A percentile compares a stretch with the other conserved stretches of the same genome.
Conservation (phyloP, 2,888 invertebrate species). For the Apamea crenata region DNA sequence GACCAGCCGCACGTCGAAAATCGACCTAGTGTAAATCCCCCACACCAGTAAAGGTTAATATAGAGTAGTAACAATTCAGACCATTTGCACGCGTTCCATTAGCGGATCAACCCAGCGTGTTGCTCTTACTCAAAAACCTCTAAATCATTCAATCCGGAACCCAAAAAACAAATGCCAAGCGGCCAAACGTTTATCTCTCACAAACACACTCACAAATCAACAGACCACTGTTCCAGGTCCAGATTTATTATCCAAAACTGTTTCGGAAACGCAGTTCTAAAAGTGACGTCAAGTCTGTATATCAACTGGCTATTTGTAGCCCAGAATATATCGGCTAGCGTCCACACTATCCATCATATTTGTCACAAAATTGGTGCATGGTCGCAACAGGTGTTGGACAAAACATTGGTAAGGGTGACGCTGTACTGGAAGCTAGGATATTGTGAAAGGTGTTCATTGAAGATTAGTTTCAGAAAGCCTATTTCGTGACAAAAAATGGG, state of each 20-base stretch:
- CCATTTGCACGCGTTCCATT: not conserved
- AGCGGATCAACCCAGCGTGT: not conserved
- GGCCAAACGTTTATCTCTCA: conserved; percentile 50
- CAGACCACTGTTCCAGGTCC: conserved; percentile 24
- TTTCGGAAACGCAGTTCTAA: conserved; percentile 49
- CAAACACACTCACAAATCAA: conserved; percentile 60
- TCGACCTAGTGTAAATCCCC: not conserved
- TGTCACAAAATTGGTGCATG: conserved; percentile 59
- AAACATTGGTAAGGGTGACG: conserved; percentile 31
- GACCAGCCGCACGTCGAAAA: not conserved
- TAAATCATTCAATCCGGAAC: conserved; percentile 41
- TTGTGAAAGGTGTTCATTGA: too few relatives aligned
- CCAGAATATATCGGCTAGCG: conserved; percentile 49
- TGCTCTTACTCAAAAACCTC: not conserved
- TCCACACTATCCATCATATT: conserved; percentile 64
- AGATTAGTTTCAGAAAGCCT: too few relatives aligned
- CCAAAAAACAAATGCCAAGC: conserved; percentile 36
- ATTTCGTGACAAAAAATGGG: too few relatives aligned
- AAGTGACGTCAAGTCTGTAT: conserved; percentile 45
- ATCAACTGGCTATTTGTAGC: conserved; percentile 52
- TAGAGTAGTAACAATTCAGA: not conserved
- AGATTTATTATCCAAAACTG: conserved; percentile 59
- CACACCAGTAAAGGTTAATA: not conserved
- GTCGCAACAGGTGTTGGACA: conserved; percentile 66
- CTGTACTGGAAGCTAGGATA: conserved; percentile 35